Base-by-base conservation (phyloP, 1,140 invertebrate genomes). In the Drosophila dunni region DNA sequence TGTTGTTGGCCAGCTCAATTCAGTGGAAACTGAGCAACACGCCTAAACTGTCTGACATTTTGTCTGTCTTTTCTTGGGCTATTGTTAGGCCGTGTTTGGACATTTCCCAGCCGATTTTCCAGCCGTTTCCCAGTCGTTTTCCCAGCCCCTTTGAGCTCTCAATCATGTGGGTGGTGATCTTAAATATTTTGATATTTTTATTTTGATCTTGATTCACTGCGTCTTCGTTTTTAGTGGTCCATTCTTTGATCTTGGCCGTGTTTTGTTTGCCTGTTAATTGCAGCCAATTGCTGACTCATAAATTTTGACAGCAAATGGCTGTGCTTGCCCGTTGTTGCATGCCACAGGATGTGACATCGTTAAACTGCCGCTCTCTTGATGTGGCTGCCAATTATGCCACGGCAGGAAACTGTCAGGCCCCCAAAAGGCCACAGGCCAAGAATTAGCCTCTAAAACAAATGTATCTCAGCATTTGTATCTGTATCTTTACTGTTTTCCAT, bases 281-380 rank as follows among this genome's bases (percentile, higher is more conserved):
- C 65, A 65, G 36, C 7, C 74, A 80, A 79, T 83, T 83, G 81
- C 65, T 46, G 67, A 78, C 82, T 88, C 84, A 89, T 88, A 88
- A 83, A 88, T 88, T 88, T 89, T 65, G 76, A 88, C 79, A 82
- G 83, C 83, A 78, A 88, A 88, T 71, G 76, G 79, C 17, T 20
- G 17, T 48, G 57, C 10, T 11, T 64, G 38, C 11, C 66, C 69
- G 50, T 34, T 70, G 66, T 53, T 24, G 63, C 54, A 53, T 62
- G 45, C 63, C 74, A 68, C 83, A 88, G 83, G 83, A 88, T 88
- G 83, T 83, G 84, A 79, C 72, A 83, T 89, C 77, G 83, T 79
- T 88, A 84, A 85, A 81, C 78, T 81, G 11, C 40, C 5, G 33
- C 34, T 53, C 33, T 17, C 86, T 85, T 86, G 79, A 83, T 89